These are phyloP conservation scores for Sicus ferrugineus DNA, from an alignment of 2,888 invertebrate species.

Conservation along the genomic window DNA sequence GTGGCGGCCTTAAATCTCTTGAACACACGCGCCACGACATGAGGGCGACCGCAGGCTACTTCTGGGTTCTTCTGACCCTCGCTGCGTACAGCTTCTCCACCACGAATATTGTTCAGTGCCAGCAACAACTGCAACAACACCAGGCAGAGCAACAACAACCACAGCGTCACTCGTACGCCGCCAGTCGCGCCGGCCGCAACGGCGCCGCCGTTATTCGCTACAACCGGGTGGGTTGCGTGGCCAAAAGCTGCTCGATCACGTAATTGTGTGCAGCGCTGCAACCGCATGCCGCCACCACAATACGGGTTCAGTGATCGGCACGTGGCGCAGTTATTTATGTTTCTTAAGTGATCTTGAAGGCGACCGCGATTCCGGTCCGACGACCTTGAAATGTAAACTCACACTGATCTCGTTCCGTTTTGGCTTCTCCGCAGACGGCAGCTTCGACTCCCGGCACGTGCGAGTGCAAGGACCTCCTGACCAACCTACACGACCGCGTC, in stretches of 20 bases:
- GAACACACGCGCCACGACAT: not conserved
- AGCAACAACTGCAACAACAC: conserved; percentile 1
- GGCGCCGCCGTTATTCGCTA: not conserved
- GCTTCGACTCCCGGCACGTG: conserved; percentile 2
- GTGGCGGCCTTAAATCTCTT: not conserved
- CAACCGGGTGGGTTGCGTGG: conserved; percentile 16
- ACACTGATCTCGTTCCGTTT: not conserved
- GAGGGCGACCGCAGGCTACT: not conserved
- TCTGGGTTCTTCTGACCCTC: not conserved
- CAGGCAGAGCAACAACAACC: conserved; percentile 5
- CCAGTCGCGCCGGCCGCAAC: conserved; percentile 4
- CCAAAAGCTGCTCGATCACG: not conserved
- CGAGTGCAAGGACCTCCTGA: conserved; percentile 50
- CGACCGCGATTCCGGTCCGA: not conserved
- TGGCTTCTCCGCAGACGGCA: not conserved
- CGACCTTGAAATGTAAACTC: not conserved
- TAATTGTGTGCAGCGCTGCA: not conserved
- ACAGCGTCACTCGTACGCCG: not conserved
- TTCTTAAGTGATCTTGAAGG: not conserved
- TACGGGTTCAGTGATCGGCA: conserved; percentile 11
- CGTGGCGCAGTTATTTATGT: not conserved
- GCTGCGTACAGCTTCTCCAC: not conserved
- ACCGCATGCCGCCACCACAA: not conserved
- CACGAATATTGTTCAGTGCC: conserved; percentile 8
- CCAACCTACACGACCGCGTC: conserved; percentile 59